A percentile compares a stretch with the other conserved stretches of the same genome.
Evolutionary conservation across 35 echinoderm and acorn worm genomes (phyloP).

Genomic region (Stichopus chloronotus): DNA sequence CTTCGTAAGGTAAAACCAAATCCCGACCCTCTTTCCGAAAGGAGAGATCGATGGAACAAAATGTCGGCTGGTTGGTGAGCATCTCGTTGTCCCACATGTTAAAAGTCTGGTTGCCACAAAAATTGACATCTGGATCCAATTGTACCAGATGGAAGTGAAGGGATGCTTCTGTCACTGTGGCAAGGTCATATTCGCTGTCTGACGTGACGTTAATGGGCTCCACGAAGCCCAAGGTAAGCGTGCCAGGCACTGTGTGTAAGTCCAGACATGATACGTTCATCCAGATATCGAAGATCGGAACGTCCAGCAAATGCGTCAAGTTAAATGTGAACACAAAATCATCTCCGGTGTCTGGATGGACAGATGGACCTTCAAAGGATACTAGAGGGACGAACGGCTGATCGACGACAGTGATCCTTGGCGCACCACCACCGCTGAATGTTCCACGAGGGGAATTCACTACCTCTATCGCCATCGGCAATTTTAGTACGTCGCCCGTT

Average conservation of each 20-base stretch:
- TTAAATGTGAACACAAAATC: conserved; percentile 69
- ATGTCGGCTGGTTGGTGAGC: conserved; percentile 67
- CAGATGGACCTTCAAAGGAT: background rate
- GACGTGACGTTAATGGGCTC: conserved; percentile 61
- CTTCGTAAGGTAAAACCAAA: conserved; percentile 46
- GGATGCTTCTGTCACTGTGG: conserved; percentile 4
- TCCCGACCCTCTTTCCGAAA: conserved; percentile 64
- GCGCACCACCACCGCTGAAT: background rate
- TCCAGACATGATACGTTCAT: conserved; percentile 82
- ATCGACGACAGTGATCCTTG: conserved; percentile 50
- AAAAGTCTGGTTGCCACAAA: conserved; percentile 77
- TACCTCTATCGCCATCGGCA: conserved; percentile 20
- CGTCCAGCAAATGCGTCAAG: conserved; percentile 59
- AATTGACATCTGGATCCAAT: conserved; percentile 49
- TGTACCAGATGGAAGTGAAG: conserved; percentile 66
- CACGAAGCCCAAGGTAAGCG: conserved; percentile 56
- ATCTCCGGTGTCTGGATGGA: conserved; percentile 71
- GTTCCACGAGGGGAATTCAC: conserved; percentile 13
- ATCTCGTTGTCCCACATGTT: conserved; percentile 75
- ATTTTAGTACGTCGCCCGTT: conserved; percentile 37
- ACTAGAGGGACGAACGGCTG: conserved; percentile 80
- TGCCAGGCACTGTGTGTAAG: conserved; percentile 51
- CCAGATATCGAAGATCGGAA: conserved; percentile 73
- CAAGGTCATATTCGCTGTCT: conserved; percentile 65
- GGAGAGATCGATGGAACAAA: conserved; percentile 66